A percentile compares a stretch with the other conserved stretches of the same genome.
These are phyloP conservation scores for Harpalus rufipes DNA, from an alignment of 2,888 invertebrate genomes.

Conservation along the genomic window DNA sequence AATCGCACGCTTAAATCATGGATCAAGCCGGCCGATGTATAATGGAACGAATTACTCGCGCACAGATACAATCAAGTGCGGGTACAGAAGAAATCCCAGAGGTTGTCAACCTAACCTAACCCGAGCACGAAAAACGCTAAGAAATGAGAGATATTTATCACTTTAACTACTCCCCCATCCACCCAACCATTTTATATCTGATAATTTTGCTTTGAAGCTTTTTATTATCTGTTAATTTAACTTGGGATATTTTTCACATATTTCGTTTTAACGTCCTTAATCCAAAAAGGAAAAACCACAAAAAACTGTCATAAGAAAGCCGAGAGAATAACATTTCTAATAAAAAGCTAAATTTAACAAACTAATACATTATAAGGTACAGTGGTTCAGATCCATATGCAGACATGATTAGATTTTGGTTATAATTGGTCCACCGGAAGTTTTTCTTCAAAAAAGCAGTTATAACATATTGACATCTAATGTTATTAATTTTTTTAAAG, in stretches of 20 bases:
- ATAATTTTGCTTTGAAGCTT: neutral
- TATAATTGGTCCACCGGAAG: too few relatives aligned
- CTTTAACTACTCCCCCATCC: neutral
- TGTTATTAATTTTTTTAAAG: too few relatives aligned
- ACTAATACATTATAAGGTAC: too few relatives aligned
- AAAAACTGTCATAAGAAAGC: too few relatives aligned
- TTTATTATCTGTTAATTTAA: neutral
- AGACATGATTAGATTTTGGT: too few relatives aligned
- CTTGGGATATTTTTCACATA: neutral
- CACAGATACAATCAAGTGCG: conserved; percentile 55
- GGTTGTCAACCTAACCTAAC: conserved; percentile 19
- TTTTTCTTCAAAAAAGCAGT: too few relatives aligned
- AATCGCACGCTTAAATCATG: conserved; percentile 57
- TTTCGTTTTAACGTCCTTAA: too few relatives aligned
- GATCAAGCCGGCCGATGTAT: conserved; percentile 54
- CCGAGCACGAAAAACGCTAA: neutral
- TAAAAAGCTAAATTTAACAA: too few relatives aligned
- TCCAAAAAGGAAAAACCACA: too few relatives aligned
- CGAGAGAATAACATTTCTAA: too few relatives aligned
- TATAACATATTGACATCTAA: too few relatives aligned
- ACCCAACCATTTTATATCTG: neutral
- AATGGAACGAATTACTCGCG: conserved; percentile 58
- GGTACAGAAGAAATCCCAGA: conserved; percentile 50
- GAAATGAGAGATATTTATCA: conserved; percentile 30
- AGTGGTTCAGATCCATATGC: too few relatives aligned